Conservation (phyloP, 2,888 invertebrate species). For the Trimorus sp. region DNA sequence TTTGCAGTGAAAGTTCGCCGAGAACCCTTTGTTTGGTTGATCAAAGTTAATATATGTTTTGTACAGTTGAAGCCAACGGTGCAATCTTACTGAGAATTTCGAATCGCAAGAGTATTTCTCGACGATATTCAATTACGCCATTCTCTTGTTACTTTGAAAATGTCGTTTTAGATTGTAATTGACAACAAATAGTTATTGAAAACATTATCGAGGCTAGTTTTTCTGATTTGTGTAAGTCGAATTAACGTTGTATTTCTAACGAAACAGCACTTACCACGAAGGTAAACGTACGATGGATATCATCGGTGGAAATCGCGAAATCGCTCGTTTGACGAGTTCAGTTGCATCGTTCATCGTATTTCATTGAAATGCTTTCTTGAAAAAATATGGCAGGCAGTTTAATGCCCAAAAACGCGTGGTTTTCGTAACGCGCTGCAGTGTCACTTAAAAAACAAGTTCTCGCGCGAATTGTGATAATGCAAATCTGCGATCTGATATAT, state of each 20-base stretch:
- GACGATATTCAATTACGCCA: neutral
- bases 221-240: too few species aligned
- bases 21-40: neutral
- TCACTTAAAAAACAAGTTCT: neutral
- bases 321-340: too few species aligned
- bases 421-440: neutral
- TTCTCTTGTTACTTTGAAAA: neutral
- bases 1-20: constrained; percentile 5
- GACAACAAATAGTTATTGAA: too few species aligned
- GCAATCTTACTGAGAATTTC: neutral
- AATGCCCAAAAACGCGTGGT: too few species aligned
- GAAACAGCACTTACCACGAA: too few species aligned
- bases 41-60: constrained; percentile 23
- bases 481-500: constrained; percentile 24
- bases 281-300: too few species aligned
- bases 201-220: too few species aligned
- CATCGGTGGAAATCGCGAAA: too few species aligned
- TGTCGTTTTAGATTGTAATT: neutral
- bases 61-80: constrained; percentile 15
- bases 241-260: too few species aligned
- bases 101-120: constrained; percentile 5
- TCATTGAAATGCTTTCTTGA: too few species aligned
- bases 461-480: neutral
- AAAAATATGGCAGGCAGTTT: too few species aligned
- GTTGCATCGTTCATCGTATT: too few species aligned